phyloP scores from a whole-genome alignment of 2,797 vertebrate species.

The Holocentrus rufus region DNA sequence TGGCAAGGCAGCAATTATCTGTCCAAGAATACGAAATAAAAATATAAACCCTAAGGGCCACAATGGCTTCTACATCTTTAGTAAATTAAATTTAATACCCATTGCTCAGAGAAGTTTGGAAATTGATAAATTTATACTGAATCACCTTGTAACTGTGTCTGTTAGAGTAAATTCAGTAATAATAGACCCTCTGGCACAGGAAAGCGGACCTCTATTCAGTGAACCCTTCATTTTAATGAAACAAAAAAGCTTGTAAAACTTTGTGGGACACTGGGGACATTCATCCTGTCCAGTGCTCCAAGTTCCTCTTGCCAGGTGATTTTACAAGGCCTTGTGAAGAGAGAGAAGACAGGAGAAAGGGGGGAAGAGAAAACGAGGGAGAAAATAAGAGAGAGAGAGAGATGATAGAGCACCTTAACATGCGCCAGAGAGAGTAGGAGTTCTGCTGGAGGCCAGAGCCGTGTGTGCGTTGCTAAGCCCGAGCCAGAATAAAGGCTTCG shows the following conservation, averaged over 20 bases:
- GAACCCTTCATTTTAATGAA: constrained; percentile 71
- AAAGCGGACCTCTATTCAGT: constrained; percentile 50
- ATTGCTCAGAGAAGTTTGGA: constrained; percentile 45
- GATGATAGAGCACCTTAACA: constrained; percentile 66
- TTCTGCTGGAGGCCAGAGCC: constrained; percentile 70
- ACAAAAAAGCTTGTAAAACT: constrained; percentile 66
- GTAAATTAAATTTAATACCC: constrained; percentile 49
- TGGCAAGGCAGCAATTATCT: not conserved
- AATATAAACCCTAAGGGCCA: constrained; percentile 31
- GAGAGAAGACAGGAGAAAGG: constrained; percentile 66
- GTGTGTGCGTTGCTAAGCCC: constrained; percentile 37
- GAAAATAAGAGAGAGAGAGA: constrained; percentile 41
- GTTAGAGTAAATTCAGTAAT: constrained; percentile 43
- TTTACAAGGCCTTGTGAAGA: constrained; percentile 72
- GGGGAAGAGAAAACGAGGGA: constrained; percentile 43
- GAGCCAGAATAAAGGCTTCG: constrained; percentile 67
- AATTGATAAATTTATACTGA: constrained; percentile 50
- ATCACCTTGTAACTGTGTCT: constrained; percentile 49
- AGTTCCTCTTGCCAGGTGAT: constrained; percentile 73
- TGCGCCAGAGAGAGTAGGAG: constrained; percentile 69
- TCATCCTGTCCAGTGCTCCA: constrained; percentile 62
- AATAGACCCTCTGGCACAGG: constrained; percentile 54
- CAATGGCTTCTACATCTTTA: constrained; percentile 49
- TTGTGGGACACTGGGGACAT: constrained; percentile 68
- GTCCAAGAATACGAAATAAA: constrained; percentile 46